A percentile compares a stretch with the other conserved stretches of the same genome.
Conservation (phyloP, 2,797 vertebrate species). For the Ataeniobius toweri region DNA sequence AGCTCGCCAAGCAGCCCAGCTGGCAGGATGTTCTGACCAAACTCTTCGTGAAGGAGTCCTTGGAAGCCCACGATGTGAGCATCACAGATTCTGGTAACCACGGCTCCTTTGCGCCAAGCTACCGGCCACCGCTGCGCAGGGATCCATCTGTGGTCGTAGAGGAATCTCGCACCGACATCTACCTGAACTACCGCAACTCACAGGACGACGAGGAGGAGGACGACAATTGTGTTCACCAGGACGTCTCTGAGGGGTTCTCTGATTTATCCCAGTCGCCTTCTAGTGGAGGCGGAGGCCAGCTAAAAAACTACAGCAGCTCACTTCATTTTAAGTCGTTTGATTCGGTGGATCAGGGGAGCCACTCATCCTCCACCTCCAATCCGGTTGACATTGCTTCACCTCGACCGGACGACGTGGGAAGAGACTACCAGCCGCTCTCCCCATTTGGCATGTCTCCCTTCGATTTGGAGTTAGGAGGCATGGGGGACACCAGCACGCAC, state of each 20-base stretch:
- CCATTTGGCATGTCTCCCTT: constrained; percentile 87
- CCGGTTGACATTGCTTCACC: constrained; percentile 71
- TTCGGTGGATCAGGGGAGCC: constrained; percentile 82
- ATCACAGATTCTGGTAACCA: constrained; percentile 60
- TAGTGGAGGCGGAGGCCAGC: constrained; percentile 38
- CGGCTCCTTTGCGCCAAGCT: constrained; percentile 61
- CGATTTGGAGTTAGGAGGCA: constrained; percentile 84
- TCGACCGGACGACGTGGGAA: constrained; percentile 68
- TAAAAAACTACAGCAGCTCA: constrained; percentile 72
- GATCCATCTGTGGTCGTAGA: constrained; percentile 66
- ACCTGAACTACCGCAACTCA: constrained; percentile 65
- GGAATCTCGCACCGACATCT: constrained; percentile 59
- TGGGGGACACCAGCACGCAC: constrained; percentile 78
- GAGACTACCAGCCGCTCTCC: constrained; percentile 88
- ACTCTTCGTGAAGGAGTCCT: constrained; percentile 93
- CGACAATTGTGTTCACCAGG: constrained; percentile 72
- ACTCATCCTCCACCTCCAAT: constrained; percentile 82
- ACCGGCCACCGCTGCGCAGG: constrained; percentile 57
- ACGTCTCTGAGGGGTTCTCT: constrained; percentile 83
- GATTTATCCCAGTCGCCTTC: constrained; percentile 84
- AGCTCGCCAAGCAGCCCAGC: constrained; percentile 86
- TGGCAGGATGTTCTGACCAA: constrained; percentile 97
- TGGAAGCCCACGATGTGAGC: constrained; percentile 76
- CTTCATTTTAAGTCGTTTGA: constrained; percentile 88
- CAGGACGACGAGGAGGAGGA: constrained; percentile 77